Evolutionary conservation across 2,888 invertebrate genomes (phyloP).

Genomic region (Listrodromus nycthemerus): DNA sequence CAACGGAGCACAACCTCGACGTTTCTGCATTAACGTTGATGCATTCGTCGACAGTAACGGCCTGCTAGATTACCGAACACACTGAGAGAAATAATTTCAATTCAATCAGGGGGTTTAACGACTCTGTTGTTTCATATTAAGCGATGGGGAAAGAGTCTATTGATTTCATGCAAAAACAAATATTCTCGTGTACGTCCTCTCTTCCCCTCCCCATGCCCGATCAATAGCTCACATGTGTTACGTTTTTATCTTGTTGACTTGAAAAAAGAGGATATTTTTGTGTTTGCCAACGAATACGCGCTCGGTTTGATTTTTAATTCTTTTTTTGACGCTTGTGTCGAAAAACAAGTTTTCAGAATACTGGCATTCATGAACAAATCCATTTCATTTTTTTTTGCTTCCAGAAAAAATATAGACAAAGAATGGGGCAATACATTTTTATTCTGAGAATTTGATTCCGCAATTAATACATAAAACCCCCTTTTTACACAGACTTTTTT

Average conservation of each 20-base stretch:
- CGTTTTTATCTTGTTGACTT: background rate
- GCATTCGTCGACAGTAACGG: constrained; percentile 5
- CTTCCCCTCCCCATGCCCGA: too few species aligned
- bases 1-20: constrained; percentile 66
- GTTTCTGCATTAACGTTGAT: constrained; percentile 30
- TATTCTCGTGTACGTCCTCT: background rate
- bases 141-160: background rate
- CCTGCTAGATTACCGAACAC: background rate
- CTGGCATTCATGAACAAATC: background rate
- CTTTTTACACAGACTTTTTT: constrained; percentile 22
- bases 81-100: background rate
- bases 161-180: background rate
- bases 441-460: constrained; percentile 29
- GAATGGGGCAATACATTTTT: constrained; percentile 3
- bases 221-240: background rate
- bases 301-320: background rate
- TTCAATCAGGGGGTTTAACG: constrained; percentile 2
- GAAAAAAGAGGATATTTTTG: background rate
- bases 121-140: background rate
- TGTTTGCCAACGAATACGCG: background rate
- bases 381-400: constrained; percentile 8
- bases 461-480: constrained; percentile 25
- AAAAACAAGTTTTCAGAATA: background rate
- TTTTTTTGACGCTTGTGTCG: background rate
- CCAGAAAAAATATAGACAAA: background rate